Percentiles rank a stretch among this genome's conserved stretches.
Conservation (phyloP, 2,888 invertebrate species). For the Tachina fera region DNA sequence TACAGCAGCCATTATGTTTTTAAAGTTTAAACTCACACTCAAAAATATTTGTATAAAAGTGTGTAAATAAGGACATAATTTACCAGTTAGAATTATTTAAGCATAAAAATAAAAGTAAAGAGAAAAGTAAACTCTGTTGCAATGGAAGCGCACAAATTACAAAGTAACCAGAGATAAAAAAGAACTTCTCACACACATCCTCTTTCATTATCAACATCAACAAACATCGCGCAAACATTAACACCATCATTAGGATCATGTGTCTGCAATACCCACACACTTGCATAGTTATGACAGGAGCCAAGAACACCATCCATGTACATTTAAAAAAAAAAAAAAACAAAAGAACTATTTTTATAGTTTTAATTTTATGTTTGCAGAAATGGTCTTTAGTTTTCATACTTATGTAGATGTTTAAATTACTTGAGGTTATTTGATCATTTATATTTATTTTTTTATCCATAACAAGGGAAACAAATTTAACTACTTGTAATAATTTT, state of each 20-base stretch:
- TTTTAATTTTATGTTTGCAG: constrained; percentile 24
- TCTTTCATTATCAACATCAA: constrained; percentile 5
- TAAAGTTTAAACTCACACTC: not conserved
- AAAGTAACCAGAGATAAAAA: constrained; percentile 34
- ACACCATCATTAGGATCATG: constrained; percentile 3
- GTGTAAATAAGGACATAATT: constrained; percentile 8
- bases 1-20: not conserved
- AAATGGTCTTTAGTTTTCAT: not conserved
- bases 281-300: not conserved
- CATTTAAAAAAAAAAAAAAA: not conserved
- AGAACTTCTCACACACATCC: constrained; percentile 17
- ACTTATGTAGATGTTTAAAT: not conserved
- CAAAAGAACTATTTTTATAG: constrained; percentile 17
- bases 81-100: constrained; percentile 2
- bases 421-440: constrained; percentile 38
- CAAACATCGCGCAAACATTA: constrained; percentile 9
- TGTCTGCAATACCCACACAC: not conserved
- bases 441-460: constrained; percentile 35
- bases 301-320: not conserved
- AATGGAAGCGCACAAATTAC: not conserved
- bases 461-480: not conserved
- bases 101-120: not conserved
- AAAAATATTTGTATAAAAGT: not conserved
- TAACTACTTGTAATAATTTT: constrained; percentile 21
- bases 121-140: not conserved